A percentile compares a stretch with the other conserved stretches of the same genome.
These are phyloP conservation scores for Camponotus vicinus DNA, from an alignment of 1,140 invertebrate species.

Conservation along the genomic window DNA sequence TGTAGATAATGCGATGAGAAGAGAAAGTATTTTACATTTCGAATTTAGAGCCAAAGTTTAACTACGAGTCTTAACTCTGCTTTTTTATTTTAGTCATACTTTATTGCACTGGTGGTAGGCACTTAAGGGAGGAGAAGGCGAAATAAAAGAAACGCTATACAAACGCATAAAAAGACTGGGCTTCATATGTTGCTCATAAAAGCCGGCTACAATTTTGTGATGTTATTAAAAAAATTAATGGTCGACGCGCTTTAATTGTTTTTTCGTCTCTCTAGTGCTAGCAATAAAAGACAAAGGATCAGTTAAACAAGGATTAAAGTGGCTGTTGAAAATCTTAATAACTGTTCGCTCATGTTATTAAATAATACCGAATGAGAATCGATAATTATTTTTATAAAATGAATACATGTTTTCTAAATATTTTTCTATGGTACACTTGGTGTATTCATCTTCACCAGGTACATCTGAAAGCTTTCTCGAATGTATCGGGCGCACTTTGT, in stretches of 20 bases:
- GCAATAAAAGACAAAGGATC: neutral
- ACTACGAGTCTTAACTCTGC: neutral
- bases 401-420: neutral
- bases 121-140: conserved; percentile 1
- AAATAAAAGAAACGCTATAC: conserved; percentile 32
- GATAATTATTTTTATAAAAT: neutral
- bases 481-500: neutral
- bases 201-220: neutral
- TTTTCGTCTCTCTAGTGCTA: neutral
- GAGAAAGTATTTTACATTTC: neutral
- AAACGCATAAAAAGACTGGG: conserved; percentile 36
- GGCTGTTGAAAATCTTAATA: conserved; percentile 8
- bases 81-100: neutral
- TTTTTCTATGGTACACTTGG: neutral
- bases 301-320: conserved; percentile 18
- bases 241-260: neutral
- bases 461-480: conserved; percentile 2
- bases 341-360: neutral
- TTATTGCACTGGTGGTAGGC: neutral
- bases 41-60: neutral
- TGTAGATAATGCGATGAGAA: neutral
- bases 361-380: conserved; percentile 17
- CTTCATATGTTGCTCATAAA: neutral
- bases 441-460: neutral
- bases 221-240: neutral